phyloP scores from a whole-genome alignment of 1,140 invertebrate species.

The Cephus cinctus region DNA sequence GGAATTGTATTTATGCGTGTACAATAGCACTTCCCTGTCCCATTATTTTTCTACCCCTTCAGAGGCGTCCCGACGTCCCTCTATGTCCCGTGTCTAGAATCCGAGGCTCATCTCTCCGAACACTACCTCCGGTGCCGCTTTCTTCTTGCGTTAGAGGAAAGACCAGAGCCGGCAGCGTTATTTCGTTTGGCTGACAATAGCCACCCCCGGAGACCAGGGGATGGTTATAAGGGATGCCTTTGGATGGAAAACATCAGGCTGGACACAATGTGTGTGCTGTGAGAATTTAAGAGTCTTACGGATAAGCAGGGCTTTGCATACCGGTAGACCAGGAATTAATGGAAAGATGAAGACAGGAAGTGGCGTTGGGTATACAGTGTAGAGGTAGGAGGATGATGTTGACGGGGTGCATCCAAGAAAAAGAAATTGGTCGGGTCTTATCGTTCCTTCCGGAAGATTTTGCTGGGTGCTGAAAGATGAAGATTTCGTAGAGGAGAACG shows the following conservation, averaged over 20 bases:
- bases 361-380: no score
- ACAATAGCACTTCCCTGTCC: constrained; percentile 22
- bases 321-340: no score
- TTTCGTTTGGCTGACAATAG: neutral
- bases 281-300: no score
- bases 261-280: no score
- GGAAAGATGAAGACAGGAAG: no score
- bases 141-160: neutral
- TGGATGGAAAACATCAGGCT: no score
- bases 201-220: neutral
- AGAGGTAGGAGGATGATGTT: neutral
- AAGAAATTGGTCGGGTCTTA: neutral
- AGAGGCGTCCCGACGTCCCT: constrained; percentile 1
- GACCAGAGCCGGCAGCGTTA: neutral
- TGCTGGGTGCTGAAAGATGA: no score
- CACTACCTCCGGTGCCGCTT: neutral
- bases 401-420: neutral
- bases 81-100: neutral
- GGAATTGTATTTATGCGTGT: constrained; percentile 29
- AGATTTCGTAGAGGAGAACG: no score
- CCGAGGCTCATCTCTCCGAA: neutral
- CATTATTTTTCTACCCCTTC: constrained; percentile 20
- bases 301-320: no score
- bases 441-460: constrained; percentile 1
- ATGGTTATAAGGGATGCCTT: no score